These are phyloP conservation scores for Apamea crenata DNA, from an alignment of 2,888 invertebrate genomes.

Conservation along the genomic window DNA sequence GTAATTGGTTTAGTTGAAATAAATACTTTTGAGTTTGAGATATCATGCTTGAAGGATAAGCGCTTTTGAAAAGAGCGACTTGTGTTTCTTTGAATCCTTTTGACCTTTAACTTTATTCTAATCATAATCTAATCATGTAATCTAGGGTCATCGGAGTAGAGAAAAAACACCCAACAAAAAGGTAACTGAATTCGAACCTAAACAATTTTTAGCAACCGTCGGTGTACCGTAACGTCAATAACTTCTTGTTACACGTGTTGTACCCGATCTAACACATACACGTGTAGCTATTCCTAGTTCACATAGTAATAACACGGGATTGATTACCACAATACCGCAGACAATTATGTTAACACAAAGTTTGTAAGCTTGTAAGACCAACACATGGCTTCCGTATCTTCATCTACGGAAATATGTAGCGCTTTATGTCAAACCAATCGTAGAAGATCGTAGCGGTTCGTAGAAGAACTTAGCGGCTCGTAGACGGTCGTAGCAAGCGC, in stretches of 20 bases:
- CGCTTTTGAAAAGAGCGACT: neutral
- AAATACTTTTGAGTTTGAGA: no score
- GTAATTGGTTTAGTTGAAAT: no score
- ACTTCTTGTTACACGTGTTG: conserved; percentile 29
- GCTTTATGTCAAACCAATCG: neutral
- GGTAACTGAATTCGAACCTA: neutral
- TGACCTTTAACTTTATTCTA: neutral
- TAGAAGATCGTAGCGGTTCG: neutral
- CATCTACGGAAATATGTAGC: neutral
- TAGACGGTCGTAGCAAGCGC: conserved; percentile 4
- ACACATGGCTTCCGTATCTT: conserved; percentile 17
- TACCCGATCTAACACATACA: conserved; percentile 4
- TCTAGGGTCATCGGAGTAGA: neutral
- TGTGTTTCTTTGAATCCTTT: neutral
- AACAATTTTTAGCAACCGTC: conserved; percentile 11
- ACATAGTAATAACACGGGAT: conserved; percentile 22
- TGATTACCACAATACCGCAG: conserved; percentile 26
- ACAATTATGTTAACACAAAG: conserved; percentile 30
- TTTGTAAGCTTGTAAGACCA: conserved; percentile 24
- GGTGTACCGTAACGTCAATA: conserved; percentile 18
- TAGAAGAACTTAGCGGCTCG: neutral
- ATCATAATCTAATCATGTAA: neutral
- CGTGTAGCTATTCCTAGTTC: conserved; percentile 15
- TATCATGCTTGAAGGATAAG: neutral
- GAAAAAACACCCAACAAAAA: neutral